Percentiles rank a stretch among this genome's conserved stretches.
phyloP scores from a whole-genome alignment of 2,113 vertebrate genomes.

The Ibidorhyncha struthersii region DNA sequence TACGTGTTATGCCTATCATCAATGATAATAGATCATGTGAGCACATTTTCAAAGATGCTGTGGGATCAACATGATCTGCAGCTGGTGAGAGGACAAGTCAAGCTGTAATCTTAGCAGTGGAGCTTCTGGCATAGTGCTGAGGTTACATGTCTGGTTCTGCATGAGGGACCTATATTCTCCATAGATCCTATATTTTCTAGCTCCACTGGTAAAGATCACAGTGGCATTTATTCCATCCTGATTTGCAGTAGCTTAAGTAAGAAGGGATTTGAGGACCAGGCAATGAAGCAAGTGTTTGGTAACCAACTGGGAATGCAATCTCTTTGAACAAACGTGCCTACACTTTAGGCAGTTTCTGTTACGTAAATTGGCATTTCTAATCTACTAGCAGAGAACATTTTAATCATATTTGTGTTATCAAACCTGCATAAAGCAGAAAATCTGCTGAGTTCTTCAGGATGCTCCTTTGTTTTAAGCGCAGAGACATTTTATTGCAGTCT shows the following conservation, averaged over 20 bases:
- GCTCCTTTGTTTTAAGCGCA: conserved; percentile 37
- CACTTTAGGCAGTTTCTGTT: conserved; percentile 3
- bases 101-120: background rate
- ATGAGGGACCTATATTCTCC: background rate
- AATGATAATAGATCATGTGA: background rate
- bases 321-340: conserved; percentile 37
- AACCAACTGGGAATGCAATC: background rate
- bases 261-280: background rate
- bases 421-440: conserved; percentile 13
- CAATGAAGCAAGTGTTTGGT: background rate
- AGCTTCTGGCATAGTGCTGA: background rate
- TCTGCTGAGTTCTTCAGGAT: conserved; percentile 30
- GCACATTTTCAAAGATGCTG: background rate
- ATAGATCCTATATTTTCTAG: background rate
- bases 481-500: conserved; percentile 37
- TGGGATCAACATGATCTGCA: background rate
- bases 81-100: background rate
- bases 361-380: conserved; percentile 35
- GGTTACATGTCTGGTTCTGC: background rate
- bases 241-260: background rate
- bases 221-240: background rate
- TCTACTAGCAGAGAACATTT: conserved; percentile 18
- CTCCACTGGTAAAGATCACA: background rate
- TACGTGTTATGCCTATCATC: background rate
- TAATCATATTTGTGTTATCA: conserved; percentile 32